Conservation (phyloP, 2,888 invertebrate species). For the Eupithecia centaureata region DNA sequence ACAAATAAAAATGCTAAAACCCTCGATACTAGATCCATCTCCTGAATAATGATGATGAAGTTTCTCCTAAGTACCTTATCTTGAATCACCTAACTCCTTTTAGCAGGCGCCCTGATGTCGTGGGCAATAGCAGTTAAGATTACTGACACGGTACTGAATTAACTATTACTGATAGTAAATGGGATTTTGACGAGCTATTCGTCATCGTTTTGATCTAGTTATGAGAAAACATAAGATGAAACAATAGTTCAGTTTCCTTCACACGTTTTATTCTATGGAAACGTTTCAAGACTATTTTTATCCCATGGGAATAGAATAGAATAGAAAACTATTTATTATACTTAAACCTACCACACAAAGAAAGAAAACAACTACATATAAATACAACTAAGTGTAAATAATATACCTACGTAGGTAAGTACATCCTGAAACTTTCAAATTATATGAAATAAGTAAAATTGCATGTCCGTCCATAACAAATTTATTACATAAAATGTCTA, state of each 20-base stretch:
- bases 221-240: background rate
- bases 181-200: background rate
- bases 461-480: background rate
- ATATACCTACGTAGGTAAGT: too few relatives aligned
- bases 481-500: conserved; percentile 1
- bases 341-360: too few relatives aligned
- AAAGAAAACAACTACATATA: too few relatives aligned
- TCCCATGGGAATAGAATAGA: too few relatives aligned
- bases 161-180: conserved; percentile 4
- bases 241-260: too few relatives aligned
- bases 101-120: background rate
- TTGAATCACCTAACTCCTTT: background rate
- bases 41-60: too few relatives aligned
- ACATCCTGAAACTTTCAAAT: background rate
- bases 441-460: background rate
- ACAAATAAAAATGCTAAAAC: too few relatives aligned
- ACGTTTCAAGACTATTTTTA: too few relatives aligned
- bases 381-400: too few relatives aligned
- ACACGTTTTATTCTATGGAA: too few relatives aligned
- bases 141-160: background rate
- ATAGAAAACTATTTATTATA: too few relatives aligned
- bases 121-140: background rate
- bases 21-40: too few relatives aligned
- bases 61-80: background rate
- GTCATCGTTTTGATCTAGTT: background rate